Conservation (phyloP, 1,140 invertebrate species). For the Drosophila parabipectinata region DNA sequence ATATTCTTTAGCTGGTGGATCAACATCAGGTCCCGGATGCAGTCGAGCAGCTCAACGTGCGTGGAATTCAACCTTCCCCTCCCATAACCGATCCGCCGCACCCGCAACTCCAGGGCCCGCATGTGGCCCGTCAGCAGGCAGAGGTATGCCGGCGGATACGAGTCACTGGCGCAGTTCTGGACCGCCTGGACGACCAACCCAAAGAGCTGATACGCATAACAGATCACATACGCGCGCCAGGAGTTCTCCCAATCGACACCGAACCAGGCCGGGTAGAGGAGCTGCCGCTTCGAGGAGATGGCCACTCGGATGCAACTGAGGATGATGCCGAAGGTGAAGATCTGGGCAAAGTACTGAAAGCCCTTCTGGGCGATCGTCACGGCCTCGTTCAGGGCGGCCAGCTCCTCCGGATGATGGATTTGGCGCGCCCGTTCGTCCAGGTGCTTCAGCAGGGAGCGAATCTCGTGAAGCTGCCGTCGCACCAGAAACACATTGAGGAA, state of each 20-base stretch:
- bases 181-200: slow-evolving; percentile 62
- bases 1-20: slow-evolving; percentile 53
- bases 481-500: slow-evolving; percentile 71
- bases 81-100: slow-evolving; percentile 52
- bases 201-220: slow-evolving; percentile 63
- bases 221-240: slow-evolving; percentile 22
- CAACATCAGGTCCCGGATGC: slow-evolving; percentile 57
- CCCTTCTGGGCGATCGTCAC: slow-evolving; percentile 29
- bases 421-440: slow-evolving; percentile 46
- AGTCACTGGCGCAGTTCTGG: slow-evolving; percentile 74
- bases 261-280: slow-evolving; percentile 76
- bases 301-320: slow-evolving; percentile 59
- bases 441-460: slow-evolving; percentile 30
- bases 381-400: slow-evolving; percentile 22
- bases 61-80: fast-evolving
- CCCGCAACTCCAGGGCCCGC: slow-evolving; percentile 61
- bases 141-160: slow-evolving; percentile 74
- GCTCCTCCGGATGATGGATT: slow-evolving; percentile 33
- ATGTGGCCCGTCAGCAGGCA: slow-evolving; percentile 69
- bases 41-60: slow-evolving; percentile 40
- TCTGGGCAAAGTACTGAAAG: slow-evolving; percentile 57
- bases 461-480: slow-evolving; percentile 43
- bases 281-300: slow-evolving; percentile 30
- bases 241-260: slow-evolving; percentile 59
- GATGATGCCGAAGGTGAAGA: slow-evolving; percentile 66